Percentiles rank a stretch among this genome's conserved stretches.
Conservation (phyloP, 2,888 invertebrate species). For the Platycheirus albimanus region DNA sequence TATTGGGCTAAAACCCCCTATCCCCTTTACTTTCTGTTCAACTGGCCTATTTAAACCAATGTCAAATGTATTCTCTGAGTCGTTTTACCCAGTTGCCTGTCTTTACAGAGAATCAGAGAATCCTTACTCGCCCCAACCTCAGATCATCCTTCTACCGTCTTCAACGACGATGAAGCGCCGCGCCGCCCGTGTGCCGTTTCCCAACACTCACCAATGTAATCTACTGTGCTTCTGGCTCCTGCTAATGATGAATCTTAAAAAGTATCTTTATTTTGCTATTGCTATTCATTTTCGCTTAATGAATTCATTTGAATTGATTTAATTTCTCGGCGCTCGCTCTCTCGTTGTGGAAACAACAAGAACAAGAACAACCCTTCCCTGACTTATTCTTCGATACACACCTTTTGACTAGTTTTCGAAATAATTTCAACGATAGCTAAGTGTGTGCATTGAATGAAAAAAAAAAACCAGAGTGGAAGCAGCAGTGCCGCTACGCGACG, state of each 20-base stretch:
- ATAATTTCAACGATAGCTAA: slow-evolving; percentile 42
- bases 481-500: background rate
- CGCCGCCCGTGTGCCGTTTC: too few species aligned
- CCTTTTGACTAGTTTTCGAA: slow-evolving; percentile 35
- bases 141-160: slow-evolving; percentile 3
- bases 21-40: background rate
- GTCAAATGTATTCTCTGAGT: too few species aligned
- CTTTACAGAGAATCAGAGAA: background rate
- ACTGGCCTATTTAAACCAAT: background rate
- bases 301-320: slow-evolving; percentile 72
- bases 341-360: background rate
- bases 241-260: slow-evolving; percentile 56
- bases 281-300: slow-evolving; percentile 56
- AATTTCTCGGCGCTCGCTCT: slow-evolving; percentile 29
- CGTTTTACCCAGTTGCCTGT: too few species aligned
- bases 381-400: background rate
- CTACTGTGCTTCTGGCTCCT: background rate
- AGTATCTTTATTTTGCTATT: slow-evolving; percentile 49
- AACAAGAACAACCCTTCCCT: background rate
- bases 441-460: slow-evolving; percentile 15
- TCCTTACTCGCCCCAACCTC: slow-evolving; percentile 3
- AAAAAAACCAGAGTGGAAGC: background rate
- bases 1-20: slow-evolving; percentile 17
- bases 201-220: slow-evolving; percentile 3
- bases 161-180: too few species aligned